A percentile compares a stretch with the other conserved stretches of the same genome.
Evolutionary conservation across 2,888 invertebrate species (phyloP).

Genomic region (Meteorus colon): DNA sequence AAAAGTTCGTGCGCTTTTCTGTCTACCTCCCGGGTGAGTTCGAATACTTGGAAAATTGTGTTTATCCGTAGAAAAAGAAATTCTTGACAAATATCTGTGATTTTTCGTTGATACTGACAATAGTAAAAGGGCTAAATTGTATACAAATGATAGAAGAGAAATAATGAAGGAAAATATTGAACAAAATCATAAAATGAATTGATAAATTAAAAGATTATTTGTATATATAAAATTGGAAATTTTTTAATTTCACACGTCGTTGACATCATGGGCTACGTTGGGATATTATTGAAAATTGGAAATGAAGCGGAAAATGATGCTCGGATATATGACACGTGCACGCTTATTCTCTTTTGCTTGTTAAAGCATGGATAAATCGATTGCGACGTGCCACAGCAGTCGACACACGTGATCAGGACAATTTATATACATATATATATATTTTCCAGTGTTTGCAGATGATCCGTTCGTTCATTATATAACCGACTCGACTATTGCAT

Average conservation of each 20-base stretch:
- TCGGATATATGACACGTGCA: slow-evolving; percentile 1
- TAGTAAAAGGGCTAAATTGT: neutral
- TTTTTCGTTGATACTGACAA: neutral
- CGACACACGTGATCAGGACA: neutral
- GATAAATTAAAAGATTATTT: slow-evolving; percentile 16
- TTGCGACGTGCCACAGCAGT: neutral
- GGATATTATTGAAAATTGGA: slow-evolving; percentile 1
- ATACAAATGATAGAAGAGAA: neutral
- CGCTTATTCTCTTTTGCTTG: neutral
- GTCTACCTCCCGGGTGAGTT: slow-evolving; percentile 17
- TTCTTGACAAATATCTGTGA: slow-evolving; percentile 38
- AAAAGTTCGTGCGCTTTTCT: slow-evolving; percentile 22
- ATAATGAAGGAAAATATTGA: neutral
- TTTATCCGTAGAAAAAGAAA: slow-evolving; percentile 30
- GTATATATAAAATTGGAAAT: neutral
- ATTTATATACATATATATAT: slow-evolving; percentile 9
- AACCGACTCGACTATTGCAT: slow-evolving; percentile 36
- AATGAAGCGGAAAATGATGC: neutral
- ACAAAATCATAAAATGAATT: neutral
- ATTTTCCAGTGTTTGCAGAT: slow-evolving; percentile 25
- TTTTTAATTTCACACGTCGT: neutral
- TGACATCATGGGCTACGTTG: neutral
- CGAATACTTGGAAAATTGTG: slow-evolving; percentile 27
- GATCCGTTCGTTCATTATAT: slow-evolving; percentile 31
- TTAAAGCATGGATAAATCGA: slow-evolving; percentile 9